Base-by-base conservation (phyloP, 2,113 vertebrate species). In the Apeltes quadracus region DNA sequence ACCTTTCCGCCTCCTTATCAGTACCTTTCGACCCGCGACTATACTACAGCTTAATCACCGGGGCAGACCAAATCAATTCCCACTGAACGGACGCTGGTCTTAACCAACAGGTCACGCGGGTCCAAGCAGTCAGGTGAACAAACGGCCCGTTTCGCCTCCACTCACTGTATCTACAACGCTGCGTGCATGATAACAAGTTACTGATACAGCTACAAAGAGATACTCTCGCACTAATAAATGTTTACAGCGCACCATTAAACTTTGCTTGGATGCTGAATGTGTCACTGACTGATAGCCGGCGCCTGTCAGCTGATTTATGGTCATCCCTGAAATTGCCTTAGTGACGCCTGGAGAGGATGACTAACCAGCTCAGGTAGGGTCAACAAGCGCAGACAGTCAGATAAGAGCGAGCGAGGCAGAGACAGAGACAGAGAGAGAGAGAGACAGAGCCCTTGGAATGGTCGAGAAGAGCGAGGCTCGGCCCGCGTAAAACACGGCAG, bases 161-260 rank as follows among this genome's bases (percentile, higher is more conserved):
- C 79, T 83, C 61, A 57, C 48, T 58, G 56, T 84, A 81, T 79
- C 84, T 78, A 51, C 82, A 68, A 77, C 84, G 84, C 69, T 4
- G 23, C 71, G 46, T 76, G 70, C 18, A 34, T 82, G 92, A 92
- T 92, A 92, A 90, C 79, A 69, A 80, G 69, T 4, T 69, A 22
- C 63, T 81, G 80, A 90, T 86, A 86, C 64, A 74, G 76, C 76
- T 81, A 82, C 29, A 20, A 57, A 58, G 69, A 85, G 83, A 89
- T 77, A 89, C 85, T 86, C 69, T 53, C 87, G 79, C 72, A 77
- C 83, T 66, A 86, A 92, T 93, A 93, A 93, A 94, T 63, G 69
- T 88, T 94, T 93, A 93, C 87, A 81, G 82, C 83, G 85, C 38
- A 36, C 86, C 90, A 92, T 93, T 94, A 93, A 94, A 93, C 83